A percentile compares a stretch with the other conserved stretches of the same genome.
Conservation (phyloP, 2,797 vertebrate genomes). For the Periophthalmus magnuspinnatus region DNA sequence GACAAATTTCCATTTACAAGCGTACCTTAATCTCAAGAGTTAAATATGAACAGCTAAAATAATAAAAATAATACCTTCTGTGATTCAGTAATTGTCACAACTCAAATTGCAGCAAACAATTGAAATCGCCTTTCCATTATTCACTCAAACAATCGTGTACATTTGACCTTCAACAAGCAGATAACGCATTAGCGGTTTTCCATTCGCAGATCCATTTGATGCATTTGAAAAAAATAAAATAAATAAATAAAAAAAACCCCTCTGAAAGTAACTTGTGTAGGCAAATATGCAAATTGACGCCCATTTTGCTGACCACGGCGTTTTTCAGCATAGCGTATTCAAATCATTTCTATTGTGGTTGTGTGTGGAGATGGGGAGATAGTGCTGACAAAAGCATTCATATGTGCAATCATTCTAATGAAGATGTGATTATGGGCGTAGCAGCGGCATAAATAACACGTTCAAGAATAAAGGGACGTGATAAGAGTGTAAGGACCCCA, state of each 20-base stretch:
- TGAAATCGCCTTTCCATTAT: not conserved
- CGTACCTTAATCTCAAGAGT: no score
- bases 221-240: slow-evolving; percentile 33
- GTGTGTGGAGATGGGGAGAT: slow-evolving; percentile 57
- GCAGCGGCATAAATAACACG: slow-evolving; percentile 40
- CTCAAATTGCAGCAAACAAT: not conserved
- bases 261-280: slow-evolving; percentile 18
- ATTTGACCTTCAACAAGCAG: not conserved
- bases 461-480: slow-evolving; percentile 30
- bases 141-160: not conserved
- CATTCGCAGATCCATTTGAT: slow-evolving; percentile 35
- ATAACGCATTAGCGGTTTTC: slow-evolving; percentile 14
- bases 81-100: not conserved
- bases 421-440: slow-evolving; percentile 51
- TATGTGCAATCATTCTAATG: slow-evolving; percentile 58
- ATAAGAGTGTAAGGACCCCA: slow-evolving; percentile 25
- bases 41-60: no score
- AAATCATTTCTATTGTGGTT: slow-evolving; percentile 46
- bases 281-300: slow-evolving; percentile 30
- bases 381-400: slow-evolving; percentile 66
- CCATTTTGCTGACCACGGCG: slow-evolving; percentile 49
- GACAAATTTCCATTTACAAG: no score
- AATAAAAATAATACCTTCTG: not conserved
- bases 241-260: not conserved
- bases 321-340: slow-evolving; percentile 50